Evolutionary conservation across 2,888 invertebrate species (phyloP).

Genomic region (Cephus nigrinus): DNA sequence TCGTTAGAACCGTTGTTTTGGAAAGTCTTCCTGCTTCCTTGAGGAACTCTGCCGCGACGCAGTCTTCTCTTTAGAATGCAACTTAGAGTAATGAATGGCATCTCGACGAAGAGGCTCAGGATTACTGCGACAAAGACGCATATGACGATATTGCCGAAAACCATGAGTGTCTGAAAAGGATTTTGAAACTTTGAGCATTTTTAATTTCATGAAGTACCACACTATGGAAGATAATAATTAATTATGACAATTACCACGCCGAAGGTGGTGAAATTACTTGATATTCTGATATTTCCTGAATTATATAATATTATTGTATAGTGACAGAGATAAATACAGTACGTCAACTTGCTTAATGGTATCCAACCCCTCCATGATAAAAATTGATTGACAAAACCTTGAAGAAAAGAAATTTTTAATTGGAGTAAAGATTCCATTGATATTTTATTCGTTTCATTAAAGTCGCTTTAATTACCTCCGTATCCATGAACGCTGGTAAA

Average conservation of each 20-base stretch:
- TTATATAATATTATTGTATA: slow-evolving; percentile 52
- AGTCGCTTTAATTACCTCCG: slow-evolving; percentile 67
- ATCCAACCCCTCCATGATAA: slow-evolving; percentile 56
- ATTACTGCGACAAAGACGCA: slow-evolving; percentile 45
- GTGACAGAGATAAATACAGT: slow-evolving; percentile 60
- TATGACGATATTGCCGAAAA: slow-evolving; percentile 48
- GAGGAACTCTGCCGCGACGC: slow-evolving; percentile 6
- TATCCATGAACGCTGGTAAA: slow-evolving; percentile 75
- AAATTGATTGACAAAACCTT: slow-evolving; percentile 50
- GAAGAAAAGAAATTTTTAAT: slow-evolving; percentile 34
- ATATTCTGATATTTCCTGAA: slow-evolving; percentile 44
- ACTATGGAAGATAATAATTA: not conserved
- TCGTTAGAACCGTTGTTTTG: slow-evolving; percentile 34
- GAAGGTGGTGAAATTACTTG: slow-evolving; percentile 38
- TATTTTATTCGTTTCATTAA: not conserved
- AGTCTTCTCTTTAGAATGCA: slow-evolving; percentile 17
- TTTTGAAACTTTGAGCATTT: not conserved
- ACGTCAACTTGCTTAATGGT: slow-evolving; percentile 57
- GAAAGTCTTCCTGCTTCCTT: slow-evolving; percentile 24
- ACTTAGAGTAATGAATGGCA: slow-evolving; percentile 51
- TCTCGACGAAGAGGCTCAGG: slow-evolving; percentile 52
- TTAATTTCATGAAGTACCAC: not conserved
- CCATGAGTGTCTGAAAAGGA: slow-evolving; percentile 41
- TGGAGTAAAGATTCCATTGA: not conserved
- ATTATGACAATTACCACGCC: slow-evolving; percentile 36